Conservation (phyloP, 2,888 invertebrate genomes). For the Oeneis ivallda region DNA sequence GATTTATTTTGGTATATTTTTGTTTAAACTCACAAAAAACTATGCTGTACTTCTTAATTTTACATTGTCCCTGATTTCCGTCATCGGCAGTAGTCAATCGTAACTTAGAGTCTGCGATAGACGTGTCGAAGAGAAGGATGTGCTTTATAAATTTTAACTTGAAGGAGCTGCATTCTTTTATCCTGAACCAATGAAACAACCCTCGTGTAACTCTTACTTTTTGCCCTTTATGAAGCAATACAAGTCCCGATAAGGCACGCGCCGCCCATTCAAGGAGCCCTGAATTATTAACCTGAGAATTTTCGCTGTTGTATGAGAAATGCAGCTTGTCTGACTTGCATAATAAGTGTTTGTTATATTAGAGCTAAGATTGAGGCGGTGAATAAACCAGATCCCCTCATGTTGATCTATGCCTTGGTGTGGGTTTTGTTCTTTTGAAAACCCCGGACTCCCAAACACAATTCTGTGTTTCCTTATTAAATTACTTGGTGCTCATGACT, state of each 20-base stretch:
- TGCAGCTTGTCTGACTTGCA: conserved; percentile 8
- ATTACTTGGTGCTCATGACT: too few species aligned
- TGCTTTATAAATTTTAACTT: conserved; percentile 16
- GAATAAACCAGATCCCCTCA: neutral
- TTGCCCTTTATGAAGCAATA: conserved; percentile 54
- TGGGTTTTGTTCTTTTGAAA: too few species aligned
- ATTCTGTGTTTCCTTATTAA: too few species aligned
- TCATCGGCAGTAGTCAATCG: neutral
- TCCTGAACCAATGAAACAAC: conserved; percentile 11
- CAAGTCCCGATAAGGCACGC: conserved; percentile 62
- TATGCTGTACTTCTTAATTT: too few species aligned
- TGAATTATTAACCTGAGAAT: conserved; percentile 48
- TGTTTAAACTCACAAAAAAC: too few species aligned
- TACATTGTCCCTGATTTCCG: too few species aligned
- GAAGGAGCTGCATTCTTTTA: conserved; percentile 12
- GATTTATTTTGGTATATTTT: too few species aligned
- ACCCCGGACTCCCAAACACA: too few species aligned
- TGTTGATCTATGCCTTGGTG: neutral
- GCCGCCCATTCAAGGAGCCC: conserved; percentile 47
- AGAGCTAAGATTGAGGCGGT: neutral
- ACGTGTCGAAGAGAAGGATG: conserved; percentile 8
- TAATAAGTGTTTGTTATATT: conserved; percentile 10
- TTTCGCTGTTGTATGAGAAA: conserved; percentile 11
- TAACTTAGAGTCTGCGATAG: neutral
- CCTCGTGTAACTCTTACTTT: conserved; percentile 46